Conservation (phyloP, 1,140 invertebrate genomes). For the Drosophila simulans region DNA sequence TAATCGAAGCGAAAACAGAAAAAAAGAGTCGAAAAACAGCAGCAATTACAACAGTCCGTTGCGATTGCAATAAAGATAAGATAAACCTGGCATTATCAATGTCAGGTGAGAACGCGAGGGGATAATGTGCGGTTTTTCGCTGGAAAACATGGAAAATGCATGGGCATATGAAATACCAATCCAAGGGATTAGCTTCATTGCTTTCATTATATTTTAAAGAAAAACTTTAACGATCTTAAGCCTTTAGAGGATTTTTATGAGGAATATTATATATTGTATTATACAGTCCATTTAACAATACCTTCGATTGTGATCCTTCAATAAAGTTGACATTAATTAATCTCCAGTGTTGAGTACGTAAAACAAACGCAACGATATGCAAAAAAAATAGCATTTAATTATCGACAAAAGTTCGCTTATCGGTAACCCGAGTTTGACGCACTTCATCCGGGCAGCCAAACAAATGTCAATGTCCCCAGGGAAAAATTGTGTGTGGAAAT, state of each 20-base stretch:
- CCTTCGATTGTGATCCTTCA: no score
- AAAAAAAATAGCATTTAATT: constrained; percentile 70
- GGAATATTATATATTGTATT: no score
- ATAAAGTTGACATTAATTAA: no score
- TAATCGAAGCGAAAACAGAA: constrained; percentile 53
- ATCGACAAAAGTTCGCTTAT: constrained; percentile 50
- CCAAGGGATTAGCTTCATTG: neutral
- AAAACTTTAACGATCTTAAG: no score
- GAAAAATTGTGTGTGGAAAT: constrained; percentile 17
- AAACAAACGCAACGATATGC: constrained; percentile 34
- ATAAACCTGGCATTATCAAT: constrained; percentile 74
- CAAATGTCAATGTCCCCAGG: constrained; percentile 50
- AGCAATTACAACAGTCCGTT: constrained; percentile 42
- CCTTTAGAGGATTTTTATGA: no score
- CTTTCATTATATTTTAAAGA: no score
- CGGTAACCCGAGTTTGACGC: constrained; percentile 34
- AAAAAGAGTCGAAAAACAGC: constrained; percentile 30
- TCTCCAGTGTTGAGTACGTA: neutral
- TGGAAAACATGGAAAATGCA: neutral
- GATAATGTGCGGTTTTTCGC: neutral
- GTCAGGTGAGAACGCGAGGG: constrained; percentile 7
- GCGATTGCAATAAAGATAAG: constrained; percentile 70
- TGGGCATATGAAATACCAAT: neutral
- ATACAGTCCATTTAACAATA: neutral
- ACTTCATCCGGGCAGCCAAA: constrained; percentile 26